These are phyloP conservation scores for Lerema accius DNA, from an alignment of 1,140 invertebrate species.

Conservation along the genomic window DNA sequence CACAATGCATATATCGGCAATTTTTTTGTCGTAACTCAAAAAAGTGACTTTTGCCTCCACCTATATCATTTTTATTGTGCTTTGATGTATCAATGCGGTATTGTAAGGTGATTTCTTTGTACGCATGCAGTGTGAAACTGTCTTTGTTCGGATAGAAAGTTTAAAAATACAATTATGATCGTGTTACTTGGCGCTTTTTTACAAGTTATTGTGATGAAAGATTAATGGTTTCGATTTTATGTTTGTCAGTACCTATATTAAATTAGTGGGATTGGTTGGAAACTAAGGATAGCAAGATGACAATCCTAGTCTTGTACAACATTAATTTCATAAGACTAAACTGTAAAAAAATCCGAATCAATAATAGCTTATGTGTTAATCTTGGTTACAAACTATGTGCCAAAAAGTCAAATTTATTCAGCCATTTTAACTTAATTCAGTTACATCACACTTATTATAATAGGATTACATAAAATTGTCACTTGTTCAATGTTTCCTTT, in stretches of 20 bases:
- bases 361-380: no score
- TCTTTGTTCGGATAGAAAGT: conserved; percentile 17
- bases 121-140: conserved; percentile 44
- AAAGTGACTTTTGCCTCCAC: conserved; percentile 47
- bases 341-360: no score
- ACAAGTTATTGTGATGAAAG: conserved; percentile 2
- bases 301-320: no score
- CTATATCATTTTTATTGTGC: conserved; percentile 58
- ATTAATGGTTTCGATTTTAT: conserved; percentile 28
- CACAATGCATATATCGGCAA: conserved; percentile 64
- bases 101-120: conserved; percentile 51
- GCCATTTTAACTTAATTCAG: no score
- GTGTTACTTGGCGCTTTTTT: conserved; percentile 17
- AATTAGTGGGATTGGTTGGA: conserved; percentile 8
- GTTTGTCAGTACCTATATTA: conserved; percentile 32
- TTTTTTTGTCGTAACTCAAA: conserved; percentile 76
- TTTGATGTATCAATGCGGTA: conserved; percentile 64
- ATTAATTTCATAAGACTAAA: no score
- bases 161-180: conserved; percentile 25
- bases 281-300: neutral
- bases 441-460: no score
- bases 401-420: no score
- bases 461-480: no score
- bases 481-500: no score
- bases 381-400: no score